Percentiles rank a stretch among this genome's conserved stretches.
These are phyloP conservation scores for Eumeta japonica DNA, from an alignment of 1,140 invertebrate species.

Conservation along the genomic window DNA sequence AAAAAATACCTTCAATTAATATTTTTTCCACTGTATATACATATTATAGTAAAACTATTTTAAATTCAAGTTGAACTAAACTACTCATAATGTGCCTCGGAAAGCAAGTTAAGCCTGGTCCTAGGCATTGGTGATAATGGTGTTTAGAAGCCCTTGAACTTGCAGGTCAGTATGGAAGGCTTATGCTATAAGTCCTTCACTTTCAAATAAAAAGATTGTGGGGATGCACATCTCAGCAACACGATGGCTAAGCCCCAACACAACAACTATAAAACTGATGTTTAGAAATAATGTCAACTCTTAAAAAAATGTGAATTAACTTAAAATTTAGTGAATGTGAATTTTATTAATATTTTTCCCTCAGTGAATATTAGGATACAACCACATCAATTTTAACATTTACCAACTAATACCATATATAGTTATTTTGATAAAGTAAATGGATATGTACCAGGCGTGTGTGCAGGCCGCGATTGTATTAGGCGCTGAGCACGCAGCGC, in stretches of 20 bases:
- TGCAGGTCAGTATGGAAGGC: not conserved
- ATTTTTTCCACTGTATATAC: not conserved
- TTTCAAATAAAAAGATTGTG: too few relatives aligned
- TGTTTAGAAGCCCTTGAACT: not conserved
- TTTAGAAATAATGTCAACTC: too few relatives aligned
- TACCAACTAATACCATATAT: not conserved
- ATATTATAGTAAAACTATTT: not conserved
- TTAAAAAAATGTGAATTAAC: not conserved
- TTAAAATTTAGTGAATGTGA: not conserved
- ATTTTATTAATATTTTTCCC: not conserved
- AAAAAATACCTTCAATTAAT: not conserved
- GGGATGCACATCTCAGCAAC: not conserved
- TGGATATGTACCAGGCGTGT: too few relatives aligned
- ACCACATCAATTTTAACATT: not conserved
- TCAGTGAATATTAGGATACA: too few relatives aligned
- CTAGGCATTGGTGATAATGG: not conserved
- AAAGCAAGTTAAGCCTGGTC: not conserved
- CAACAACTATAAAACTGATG: too few relatives aligned
- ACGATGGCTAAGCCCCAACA: too few relatives aligned
- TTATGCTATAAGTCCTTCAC: too few relatives aligned
- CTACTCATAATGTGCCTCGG: too few relatives aligned
- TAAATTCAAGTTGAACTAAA: too few relatives aligned
- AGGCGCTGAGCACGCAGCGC: conserved; percentile 51
- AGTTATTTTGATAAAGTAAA: too few relatives aligned
- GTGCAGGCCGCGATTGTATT: conserved; percentile 20